Conservation (phyloP, 2,888 invertebrate genomes). For the Tortrix viridana region DNA sequence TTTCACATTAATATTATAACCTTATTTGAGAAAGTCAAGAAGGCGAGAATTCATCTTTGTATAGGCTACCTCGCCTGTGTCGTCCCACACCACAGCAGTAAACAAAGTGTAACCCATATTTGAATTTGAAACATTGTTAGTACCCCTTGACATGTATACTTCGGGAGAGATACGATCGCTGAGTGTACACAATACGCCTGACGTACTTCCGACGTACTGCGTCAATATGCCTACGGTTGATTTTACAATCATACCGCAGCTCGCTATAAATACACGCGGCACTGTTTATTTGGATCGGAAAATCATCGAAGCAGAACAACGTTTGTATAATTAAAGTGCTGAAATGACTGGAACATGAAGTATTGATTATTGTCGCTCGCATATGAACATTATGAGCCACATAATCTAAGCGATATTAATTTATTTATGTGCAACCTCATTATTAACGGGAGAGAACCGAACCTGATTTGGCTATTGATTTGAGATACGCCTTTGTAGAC, state of each 20-base stretch:
- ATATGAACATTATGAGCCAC: too few species aligned
- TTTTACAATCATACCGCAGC: constrained; percentile 12
- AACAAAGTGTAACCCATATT: background rate
- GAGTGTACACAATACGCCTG: constrained; percentile 4
- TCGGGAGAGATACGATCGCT: background rate
- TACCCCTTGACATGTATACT: background rate
- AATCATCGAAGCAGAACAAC: constrained; percentile 11
- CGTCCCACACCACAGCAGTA: background rate
- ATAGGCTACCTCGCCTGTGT: too few species aligned
- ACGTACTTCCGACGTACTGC: constrained; percentile 1
- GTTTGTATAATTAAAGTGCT: constrained; percentile 8
- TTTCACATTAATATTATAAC: too few species aligned
- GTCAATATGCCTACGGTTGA: constrained; percentile 12
- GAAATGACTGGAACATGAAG: constrained; percentile 2
- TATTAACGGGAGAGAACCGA: too few species aligned
- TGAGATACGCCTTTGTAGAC: too few species aligned
- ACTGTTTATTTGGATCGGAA: constrained; percentile 18
- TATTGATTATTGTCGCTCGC: too few species aligned
- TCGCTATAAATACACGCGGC: constrained; percentile 4
- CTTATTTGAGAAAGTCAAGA: too few species aligned
- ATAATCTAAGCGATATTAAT: too few species aligned
- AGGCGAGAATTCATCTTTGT: too few species aligned
- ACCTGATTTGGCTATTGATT: too few species aligned
- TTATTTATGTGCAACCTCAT: too few species aligned
- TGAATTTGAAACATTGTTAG: background rate